phyloP scores from a whole-genome alignment of 2,888 invertebrate species.

The Trissolcus brochymenae region DNA sequence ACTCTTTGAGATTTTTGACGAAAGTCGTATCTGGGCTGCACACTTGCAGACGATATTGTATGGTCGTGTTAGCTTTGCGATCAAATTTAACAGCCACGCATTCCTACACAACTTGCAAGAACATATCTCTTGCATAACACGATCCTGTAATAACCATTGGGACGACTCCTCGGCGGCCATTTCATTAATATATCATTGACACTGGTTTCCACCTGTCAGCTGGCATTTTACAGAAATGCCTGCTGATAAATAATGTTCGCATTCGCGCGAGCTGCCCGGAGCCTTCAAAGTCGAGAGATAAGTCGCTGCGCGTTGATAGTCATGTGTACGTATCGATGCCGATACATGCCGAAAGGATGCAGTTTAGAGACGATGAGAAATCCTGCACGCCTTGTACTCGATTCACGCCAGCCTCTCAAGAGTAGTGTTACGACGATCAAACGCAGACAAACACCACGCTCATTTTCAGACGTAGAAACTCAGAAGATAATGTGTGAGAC shows the following conservation, averaged over 20 bases:
- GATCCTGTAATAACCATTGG: constrained; percentile 46
- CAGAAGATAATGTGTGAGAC: constrained; percentile 48
- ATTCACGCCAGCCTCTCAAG: constrained; percentile 45
- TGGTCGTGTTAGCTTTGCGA: constrained; percentile 31
- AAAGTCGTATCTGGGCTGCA: constrained; percentile 1
- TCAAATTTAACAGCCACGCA: constrained; percentile 46
- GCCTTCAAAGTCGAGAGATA: constrained; percentile 50
- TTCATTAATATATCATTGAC: constrained; percentile 57
- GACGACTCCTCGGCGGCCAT: constrained; percentile 34
- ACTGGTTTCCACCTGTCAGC: constrained; percentile 54
- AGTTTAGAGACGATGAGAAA: constrained; percentile 55
- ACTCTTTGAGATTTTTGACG: background rate
- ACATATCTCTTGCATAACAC: constrained; percentile 50
- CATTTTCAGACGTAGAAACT: constrained; percentile 48
- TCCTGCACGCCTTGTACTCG: constrained; percentile 56
- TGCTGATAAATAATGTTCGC: constrained; percentile 48
- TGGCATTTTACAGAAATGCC: constrained; percentile 45
- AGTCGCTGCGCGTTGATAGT: constrained; percentile 40
- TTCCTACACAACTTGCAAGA: constrained; percentile 34
- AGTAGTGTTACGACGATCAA: constrained; percentile 47
- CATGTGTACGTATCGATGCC: constrained; percentile 48
- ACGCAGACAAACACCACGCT: constrained; percentile 37
- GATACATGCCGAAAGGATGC: constrained; percentile 56
- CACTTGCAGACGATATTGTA: constrained; percentile 15
- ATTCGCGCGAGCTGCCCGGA: constrained; percentile 46